These are phyloP conservation scores for Mesocentrotus franciscanus DNA, from an alignment of 53 echinoderm and acorn worm genomes.

Conservation along the genomic window DNA sequence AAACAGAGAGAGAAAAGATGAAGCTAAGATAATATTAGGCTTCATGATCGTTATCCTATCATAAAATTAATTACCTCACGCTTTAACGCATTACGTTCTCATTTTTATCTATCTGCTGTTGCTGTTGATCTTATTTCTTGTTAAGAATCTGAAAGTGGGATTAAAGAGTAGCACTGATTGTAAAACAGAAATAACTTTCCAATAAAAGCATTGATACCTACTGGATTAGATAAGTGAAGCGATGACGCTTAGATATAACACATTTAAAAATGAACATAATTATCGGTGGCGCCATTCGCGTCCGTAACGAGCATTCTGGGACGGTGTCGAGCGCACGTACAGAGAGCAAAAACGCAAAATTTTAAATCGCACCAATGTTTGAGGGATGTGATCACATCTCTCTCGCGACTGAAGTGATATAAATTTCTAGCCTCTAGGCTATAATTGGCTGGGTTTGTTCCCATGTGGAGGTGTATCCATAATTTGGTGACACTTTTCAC, in stretches of 20 bases:
- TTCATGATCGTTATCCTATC: no score
- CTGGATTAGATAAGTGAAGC: background rate
- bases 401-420: background rate
- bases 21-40: no score
- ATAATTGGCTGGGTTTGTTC: conserved; percentile 27
- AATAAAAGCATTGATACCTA: background rate
- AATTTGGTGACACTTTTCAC: conserved; percentile 40
- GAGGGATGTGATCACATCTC: background rate
- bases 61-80: no score
- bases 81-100: no score
- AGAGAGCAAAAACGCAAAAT: background rate
- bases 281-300: background rate
- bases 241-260: background rate
- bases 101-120: background rate
- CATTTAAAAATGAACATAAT: conserved; percentile 9
- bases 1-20: no score
- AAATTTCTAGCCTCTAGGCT: background rate
- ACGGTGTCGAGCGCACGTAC: background rate
- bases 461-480: conserved; percentile 19
- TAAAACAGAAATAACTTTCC: background rate
- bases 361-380: conserved; percentile 22
- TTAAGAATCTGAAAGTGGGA: background rate
- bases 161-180: background rate
- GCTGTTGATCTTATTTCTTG: background rate
- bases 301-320: background rate